Percentiles rank a stretch among this genome's conserved stretches.
These are phyloP conservation scores for Limnephilus auricula DNA, from an alignment of 2,888 invertebrate genomes.

Conservation along the genomic window DNA sequence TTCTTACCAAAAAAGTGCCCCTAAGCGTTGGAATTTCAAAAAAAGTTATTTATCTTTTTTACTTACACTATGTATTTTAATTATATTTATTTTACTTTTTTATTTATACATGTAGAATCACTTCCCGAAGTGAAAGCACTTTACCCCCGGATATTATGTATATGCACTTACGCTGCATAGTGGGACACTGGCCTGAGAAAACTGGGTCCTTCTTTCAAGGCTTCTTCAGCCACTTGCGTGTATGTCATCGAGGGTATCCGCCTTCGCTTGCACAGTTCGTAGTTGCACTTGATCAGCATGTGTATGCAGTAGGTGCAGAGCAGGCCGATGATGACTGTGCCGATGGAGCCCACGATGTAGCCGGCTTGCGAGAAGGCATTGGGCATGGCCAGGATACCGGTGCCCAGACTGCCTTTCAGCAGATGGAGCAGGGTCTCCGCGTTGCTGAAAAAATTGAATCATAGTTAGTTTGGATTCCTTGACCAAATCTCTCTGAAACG, in stretches of 20 bases:
- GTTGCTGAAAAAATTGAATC: slow-evolving; percentile 80
- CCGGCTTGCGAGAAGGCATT: slow-evolving; percentile 91
- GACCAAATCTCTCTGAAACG: not conserved
- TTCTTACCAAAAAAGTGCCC: too few species aligned
- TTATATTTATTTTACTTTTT: too few species aligned
- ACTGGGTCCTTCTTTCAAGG: slow-evolving; percentile 86
- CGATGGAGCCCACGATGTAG: slow-evolving; percentile 86
- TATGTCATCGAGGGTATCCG: slow-evolving; percentile 85
- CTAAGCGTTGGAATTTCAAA: too few species aligned
- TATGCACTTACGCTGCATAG: slow-evolving; percentile 80
- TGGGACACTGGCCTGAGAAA: slow-evolving; percentile 81
- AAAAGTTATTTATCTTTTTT: too few species aligned
- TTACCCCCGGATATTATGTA: not conserved
- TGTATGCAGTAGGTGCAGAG: slow-evolving; percentile 97
- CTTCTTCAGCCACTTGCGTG: slow-evolving; percentile 88
- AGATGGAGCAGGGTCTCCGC: slow-evolving; percentile 89
- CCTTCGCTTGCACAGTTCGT: slow-evolving; percentile 79
- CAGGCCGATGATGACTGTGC: slow-evolving; percentile 89
- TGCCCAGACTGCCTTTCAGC: slow-evolving; percentile 93
- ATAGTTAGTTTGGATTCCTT: not conserved
- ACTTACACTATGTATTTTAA: too few species aligned
- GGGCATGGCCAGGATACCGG: slow-evolving; percentile 95
- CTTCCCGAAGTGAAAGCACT: too few species aligned
- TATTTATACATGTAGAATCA: too few species aligned
- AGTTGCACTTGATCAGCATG: slow-evolving; percentile 85